Evolutionary conservation across 2,888 invertebrate genomes (phyloP), one percentile per base, ranked within the genome.

Genomic region (Cheilosia impressa): DNA sequence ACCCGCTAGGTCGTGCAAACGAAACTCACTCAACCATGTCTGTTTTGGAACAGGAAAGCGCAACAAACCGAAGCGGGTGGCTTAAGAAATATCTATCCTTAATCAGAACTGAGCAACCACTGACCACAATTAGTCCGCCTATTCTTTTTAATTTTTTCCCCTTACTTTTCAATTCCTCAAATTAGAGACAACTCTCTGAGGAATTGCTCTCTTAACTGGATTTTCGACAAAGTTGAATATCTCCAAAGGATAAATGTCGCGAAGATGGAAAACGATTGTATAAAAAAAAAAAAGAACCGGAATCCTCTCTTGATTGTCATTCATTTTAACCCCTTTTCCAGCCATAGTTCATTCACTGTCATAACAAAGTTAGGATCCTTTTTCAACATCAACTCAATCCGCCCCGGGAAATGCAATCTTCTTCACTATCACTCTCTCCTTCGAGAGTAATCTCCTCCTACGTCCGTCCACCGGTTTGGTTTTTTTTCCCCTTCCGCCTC

Each of bases 311-410:
- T 73, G 75, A 71, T 80, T 80, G 80, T 72, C 85, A 85, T 81
- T 81, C 62, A 77, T 68, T 71, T 77, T 58, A 81, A 77, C 62
- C 81, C 81, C 77, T 81, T 77, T 58, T 62, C 57, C 77, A 52
- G 85, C 66, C 72, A 76, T 72, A 81, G 85, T 85, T 85, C 85
- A 85, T 85, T 85, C 85, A 85, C 81, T 85, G 85, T 85, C 85
- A 85, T 85, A 85, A 85, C 85, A 81, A 72, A 81, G 81, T 85
- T 85, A 85, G 81, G 85, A 81, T 81, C 85, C 77, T 85, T 85
- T 81, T 81, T 85, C 72, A 85, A 77, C 75, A 81, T 85, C 81
- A 81, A 85, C 76, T 81, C 85, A 81, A 81, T 85, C 76, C 76
- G 85, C 85, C 76, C 72, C 81, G 66, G 85, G 81, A 72, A 81